Percentiles rank a stretch among this genome's conserved stretches.
These are phyloP conservation scores for Lepidurus couesii DNA, from an alignment of 1,140 invertebrate genomes.

Conservation along the genomic window DNA sequence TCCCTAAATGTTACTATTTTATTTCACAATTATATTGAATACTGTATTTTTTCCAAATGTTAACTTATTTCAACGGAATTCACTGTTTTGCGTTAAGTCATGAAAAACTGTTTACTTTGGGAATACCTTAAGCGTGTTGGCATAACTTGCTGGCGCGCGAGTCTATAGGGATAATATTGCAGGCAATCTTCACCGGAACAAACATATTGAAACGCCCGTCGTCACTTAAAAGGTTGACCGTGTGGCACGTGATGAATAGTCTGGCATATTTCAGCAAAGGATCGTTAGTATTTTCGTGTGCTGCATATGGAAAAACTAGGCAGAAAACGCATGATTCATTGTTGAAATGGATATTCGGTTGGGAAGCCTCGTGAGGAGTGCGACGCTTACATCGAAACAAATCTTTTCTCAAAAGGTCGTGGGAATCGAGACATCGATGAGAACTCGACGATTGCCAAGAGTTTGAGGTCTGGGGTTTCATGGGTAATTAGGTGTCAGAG, in stretches of 20 bases:
- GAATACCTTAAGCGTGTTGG: neutral
- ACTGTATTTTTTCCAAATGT: too few relatives aligned
- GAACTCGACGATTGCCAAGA: neutral
- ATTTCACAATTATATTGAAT: too few relatives aligned
- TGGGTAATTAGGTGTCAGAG: conserved; percentile 11
- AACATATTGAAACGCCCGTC: neutral
- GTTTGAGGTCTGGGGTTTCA: neutral
- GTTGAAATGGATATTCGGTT: neutral
- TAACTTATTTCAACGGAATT: too few relatives aligned
- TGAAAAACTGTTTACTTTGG: neutral
- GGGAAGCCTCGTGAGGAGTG: neutral
- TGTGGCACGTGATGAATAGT: neutral
- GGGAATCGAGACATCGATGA: neutral
- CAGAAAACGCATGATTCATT: neutral
- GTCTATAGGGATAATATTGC: neutral
- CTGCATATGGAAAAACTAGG: neutral
- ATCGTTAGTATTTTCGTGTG: neutral
- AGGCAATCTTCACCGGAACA: neutral
- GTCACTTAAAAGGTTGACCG: neutral
- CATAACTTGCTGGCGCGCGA: neutral
- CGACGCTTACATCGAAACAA: neutral
- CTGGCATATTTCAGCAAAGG: neutral
- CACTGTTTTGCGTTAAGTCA: too few relatives aligned
- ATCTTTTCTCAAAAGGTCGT: neutral
- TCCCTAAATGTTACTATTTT: too few relatives aligned